Conservation (phyloP, 1,140 invertebrate genomes). For the Drosophila orosa region DNA sequence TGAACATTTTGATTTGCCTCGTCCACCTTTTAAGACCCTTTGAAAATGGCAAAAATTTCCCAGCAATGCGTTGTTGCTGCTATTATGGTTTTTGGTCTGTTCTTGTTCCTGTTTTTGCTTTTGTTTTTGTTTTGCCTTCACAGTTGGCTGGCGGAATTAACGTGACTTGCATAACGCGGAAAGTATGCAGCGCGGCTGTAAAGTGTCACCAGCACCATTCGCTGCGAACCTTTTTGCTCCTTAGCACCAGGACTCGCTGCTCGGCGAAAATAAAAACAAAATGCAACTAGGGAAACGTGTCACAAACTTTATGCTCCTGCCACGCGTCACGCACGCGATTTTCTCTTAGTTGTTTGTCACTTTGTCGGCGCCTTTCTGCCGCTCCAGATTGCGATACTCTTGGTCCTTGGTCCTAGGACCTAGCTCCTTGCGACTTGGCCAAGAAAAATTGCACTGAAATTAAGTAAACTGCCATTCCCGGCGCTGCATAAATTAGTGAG, state of each 20-base stretch:
- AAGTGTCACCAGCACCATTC: slow-evolving; percentile 72
- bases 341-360: slow-evolving; percentile 82
- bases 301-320: slow-evolving; percentile 79
- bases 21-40: slow-evolving; percentile 68
- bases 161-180: slow-evolving; percentile 78
- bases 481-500: slow-evolving; percentile 65
- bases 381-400: slow-evolving; percentile 11
- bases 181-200: slow-evolving; percentile 75
- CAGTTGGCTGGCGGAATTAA: slow-evolving; percentile 76
- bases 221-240: slow-evolving; percentile 56
- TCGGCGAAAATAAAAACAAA: slow-evolving; percentile 58
- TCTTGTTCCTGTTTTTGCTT: slow-evolving; percentile 17
- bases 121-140: slow-evolving; percentile 60
- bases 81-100: slow-evolving; percentile 13
- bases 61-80: slow-evolving; percentile 15
- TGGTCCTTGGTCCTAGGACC: background rate
- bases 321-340: slow-evolving; percentile 81
- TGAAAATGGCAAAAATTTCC: slow-evolving; percentile 67
- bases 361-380: slow-evolving; percentile 54
- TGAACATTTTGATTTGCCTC: slow-evolving; percentile 59
- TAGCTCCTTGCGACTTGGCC: slow-evolving; percentile 31
- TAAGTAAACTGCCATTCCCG: slow-evolving; percentile 69
- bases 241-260: slow-evolving; percentile 31
- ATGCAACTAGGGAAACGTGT: slow-evolving; percentile 80
- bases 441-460: slow-evolving; percentile 71